Evolutionary conservation across 2,888 invertebrate species (phyloP).

Genomic region (Notocelia uddmanniana): DNA sequence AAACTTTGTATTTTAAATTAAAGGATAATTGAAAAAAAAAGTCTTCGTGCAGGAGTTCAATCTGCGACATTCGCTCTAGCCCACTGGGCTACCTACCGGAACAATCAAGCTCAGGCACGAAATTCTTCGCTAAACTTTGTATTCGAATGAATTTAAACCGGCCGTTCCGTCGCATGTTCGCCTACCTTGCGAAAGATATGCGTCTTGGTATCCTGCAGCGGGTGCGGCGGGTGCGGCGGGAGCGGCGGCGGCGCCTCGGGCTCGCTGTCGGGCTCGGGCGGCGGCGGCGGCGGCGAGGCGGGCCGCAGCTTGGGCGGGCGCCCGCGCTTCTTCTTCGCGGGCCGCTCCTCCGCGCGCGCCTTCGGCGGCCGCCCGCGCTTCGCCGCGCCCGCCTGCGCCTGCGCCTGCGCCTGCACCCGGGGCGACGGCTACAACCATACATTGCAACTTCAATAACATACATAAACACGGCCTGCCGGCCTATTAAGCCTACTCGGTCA

Average conservation of each 20-base stretch:
- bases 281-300: constrained; percentile 53
- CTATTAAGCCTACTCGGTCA: no score
- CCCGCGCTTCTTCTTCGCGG: constrained; percentile 76
- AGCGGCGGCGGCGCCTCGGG: constrained; percentile 64
- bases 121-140: no score
- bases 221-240: constrained; percentile 63
- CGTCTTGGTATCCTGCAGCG: constrained; percentile 72
- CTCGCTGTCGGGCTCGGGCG: constrained; percentile 44
- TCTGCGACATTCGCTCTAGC: no score
- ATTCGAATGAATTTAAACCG: no score
- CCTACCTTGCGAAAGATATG: constrained; percentile 78
- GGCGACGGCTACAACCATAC: constrained; percentile 60
- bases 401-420: constrained; percentile 60
- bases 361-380: constrained; percentile 82
- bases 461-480: no score
- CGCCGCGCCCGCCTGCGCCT: constrained; percentile 81
- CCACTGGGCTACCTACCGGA: no score
- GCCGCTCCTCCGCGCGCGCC: constrained; percentile 69
- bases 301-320: constrained; percentile 70
- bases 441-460: no score
- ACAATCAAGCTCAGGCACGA: no score
- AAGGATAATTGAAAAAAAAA: no score
- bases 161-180: neutral
- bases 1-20: no score
- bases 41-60: no score